A percentile compares a stretch with the other conserved stretches of the same genome.
phyloP scores from a whole-genome alignment of 2,797 vertebrate genomes.

The Rhyacichthys aspro region DNA sequence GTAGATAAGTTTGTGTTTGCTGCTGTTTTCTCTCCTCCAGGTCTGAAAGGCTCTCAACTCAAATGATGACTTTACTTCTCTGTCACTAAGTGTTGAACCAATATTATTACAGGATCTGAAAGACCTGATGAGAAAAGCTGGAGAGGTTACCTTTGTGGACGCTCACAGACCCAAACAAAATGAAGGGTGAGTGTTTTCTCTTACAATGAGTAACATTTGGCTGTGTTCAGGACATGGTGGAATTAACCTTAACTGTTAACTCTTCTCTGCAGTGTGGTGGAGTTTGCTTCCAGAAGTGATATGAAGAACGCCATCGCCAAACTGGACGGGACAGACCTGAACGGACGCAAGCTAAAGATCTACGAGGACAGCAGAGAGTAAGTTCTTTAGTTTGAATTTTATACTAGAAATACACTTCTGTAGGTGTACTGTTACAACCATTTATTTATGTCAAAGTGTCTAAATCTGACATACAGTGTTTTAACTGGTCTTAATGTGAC shows the following conservation, averaged over 20 bases:
- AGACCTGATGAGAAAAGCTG: slow-evolving; percentile 95
- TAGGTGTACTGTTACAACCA: too few species aligned
- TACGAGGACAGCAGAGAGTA: slow-evolving; percentile 91
- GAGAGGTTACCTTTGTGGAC: slow-evolving; percentile 95
- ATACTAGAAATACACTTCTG: neutral
- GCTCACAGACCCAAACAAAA: slow-evolving; percentile 94
- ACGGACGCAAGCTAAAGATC: slow-evolving; percentile 91
- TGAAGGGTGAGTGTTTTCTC: slow-evolving; percentile 82
- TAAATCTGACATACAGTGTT: too few species aligned
- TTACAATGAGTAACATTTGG: neutral
- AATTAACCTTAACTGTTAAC: neutral
- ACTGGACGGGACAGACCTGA: slow-evolving; percentile 90
- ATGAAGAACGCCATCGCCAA: slow-evolving; percentile 94
- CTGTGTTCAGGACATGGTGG: neutral
- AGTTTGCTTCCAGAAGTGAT: slow-evolving; percentile 92
- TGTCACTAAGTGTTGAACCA: slow-evolving; percentile 60
- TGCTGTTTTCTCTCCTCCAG: slow-evolving; percentile 64
- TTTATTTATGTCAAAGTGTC: too few species aligned
- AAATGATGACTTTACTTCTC: slow-evolving; percentile 4
- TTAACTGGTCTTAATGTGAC: too few species aligned
- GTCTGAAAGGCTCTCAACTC: slow-evolving; percentile 60
- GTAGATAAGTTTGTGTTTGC: slow-evolving; percentile 50
- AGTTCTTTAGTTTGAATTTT: slow-evolving; percentile 2
- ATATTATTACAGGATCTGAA: slow-evolving; percentile 88
- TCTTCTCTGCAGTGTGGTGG: slow-evolving; percentile 84